phyloP scores from a whole-genome alignment of 2,113 vertebrate genomes.

The Mohoua ochrocephala region DNA sequence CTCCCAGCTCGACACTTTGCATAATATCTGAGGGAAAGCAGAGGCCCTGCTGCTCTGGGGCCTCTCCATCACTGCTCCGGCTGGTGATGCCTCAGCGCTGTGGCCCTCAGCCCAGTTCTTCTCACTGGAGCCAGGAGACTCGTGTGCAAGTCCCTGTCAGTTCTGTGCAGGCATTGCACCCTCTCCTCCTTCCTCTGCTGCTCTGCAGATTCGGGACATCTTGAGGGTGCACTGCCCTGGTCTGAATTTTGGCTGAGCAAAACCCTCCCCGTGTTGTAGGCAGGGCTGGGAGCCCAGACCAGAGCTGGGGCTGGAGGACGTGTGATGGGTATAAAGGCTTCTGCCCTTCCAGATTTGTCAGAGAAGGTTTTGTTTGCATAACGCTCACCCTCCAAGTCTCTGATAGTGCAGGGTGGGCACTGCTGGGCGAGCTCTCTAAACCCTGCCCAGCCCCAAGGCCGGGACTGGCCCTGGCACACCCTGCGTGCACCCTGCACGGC shows the following conservation, averaged over 20 bases:
- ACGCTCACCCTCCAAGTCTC: not conserved
- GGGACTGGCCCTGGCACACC: not conserved
- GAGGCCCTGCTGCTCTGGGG: not conserved
- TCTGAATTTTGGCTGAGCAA: not conserved
- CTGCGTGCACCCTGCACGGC: accelerated
- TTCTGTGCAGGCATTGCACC: not conserved
- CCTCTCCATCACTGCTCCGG: not conserved
- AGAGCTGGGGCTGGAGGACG: not conserved
- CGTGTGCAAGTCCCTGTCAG: accelerated
- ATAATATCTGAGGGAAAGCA: not conserved
- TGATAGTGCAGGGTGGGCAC: accelerated
- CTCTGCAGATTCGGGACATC: not conserved
- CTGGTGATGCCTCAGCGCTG: not conserved
- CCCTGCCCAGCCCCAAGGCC: not conserved
- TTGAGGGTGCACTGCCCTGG: not conserved
- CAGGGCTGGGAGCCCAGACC: not conserved
- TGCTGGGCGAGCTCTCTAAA: not conserved
- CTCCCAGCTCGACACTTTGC: not conserved
- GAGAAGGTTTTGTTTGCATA: not conserved
- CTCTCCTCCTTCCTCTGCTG: not conserved
- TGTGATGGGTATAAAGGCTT: not conserved
- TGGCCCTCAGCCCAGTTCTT: not conserved
- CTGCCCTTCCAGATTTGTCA: not conserved
- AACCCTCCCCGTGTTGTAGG: not conserved
- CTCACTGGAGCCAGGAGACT: not conserved